Conservation (phyloP, 1,140 invertebrate genomes). For the Platorchestia sp. region DNA sequence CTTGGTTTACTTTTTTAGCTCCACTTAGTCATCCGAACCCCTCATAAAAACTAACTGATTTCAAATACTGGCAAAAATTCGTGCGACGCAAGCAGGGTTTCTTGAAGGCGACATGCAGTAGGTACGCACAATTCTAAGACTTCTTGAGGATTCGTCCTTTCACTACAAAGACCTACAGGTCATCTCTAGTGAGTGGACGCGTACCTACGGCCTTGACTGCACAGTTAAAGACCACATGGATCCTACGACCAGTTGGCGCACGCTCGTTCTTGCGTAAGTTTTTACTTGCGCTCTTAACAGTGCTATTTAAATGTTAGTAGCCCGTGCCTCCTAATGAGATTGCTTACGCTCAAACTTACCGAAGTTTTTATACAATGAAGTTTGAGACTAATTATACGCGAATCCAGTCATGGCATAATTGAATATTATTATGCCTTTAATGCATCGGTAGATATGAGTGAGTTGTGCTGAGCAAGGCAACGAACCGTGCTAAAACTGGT, state of each 20-base stretch:
- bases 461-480: neutral
- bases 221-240: constrained; percentile 2
- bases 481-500: neutral
- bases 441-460: neutral
- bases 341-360: neutral
- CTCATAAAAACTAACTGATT: neutral
- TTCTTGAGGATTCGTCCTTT: constrained; percentile 26
- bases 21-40: neutral
- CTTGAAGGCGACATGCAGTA: neutral
- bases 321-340: neutral
- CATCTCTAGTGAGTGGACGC: constrained; percentile 32
- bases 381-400: neutral
- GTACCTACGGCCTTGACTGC: constrained; percentile 24
- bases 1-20: neutral
- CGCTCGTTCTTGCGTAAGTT: constrained; percentile 43
- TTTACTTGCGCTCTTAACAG: neutral
- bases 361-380: neutral
- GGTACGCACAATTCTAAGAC: neutral
- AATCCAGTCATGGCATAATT: neutral
- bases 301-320: constrained; percentile 50
- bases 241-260: neutral
- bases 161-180: constrained; percentile 33
- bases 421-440: neutral
- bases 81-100: neutral
- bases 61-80: neutral